phyloP scores from a whole-genome alignment of 1,140 invertebrate genomes.

The Eulimnadia texana region DNA sequence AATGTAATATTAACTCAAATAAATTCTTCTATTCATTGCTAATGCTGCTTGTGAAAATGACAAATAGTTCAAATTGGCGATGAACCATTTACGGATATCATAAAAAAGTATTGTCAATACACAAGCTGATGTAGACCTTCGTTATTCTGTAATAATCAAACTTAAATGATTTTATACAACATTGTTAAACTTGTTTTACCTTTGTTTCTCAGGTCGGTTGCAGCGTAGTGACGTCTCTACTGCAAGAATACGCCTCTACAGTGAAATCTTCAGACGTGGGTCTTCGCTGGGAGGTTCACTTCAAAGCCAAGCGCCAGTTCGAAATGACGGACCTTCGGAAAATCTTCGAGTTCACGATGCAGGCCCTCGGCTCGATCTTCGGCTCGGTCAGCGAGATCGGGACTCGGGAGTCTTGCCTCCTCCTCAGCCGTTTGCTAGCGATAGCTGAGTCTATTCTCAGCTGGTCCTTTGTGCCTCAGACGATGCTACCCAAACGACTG shows the following conservation, averaged over 20 bases:
- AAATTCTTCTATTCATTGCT: no score
- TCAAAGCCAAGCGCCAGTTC: constrained; percentile 67
- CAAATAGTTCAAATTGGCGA: no score
- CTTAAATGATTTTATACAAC: constrained; percentile 27
- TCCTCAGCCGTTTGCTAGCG: constrained; percentile 49
- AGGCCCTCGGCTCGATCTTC: constrained; percentile 40
- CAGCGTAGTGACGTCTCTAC: constrained; percentile 58
- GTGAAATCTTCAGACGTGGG: constrained; percentile 69
- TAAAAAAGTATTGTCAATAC: no score
- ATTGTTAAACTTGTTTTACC: constrained; percentile 35
- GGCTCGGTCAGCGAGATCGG: constrained; percentile 35
- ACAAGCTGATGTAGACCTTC: neutral
- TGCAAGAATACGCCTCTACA: constrained; percentile 78
- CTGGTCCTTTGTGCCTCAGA: constrained; percentile 53
- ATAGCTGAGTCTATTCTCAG: constrained; percentile 56
- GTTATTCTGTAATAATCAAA: constrained; percentile 26
- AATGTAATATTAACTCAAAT: no score
- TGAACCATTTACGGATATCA: no score
- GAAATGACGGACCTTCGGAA: constrained; percentile 58
- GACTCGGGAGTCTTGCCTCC: constrained; percentile 24
- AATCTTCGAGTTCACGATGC: constrained; percentile 55
- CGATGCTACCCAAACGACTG: constrained; percentile 46
- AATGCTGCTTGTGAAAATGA: no score
- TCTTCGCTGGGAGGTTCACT: constrained; percentile 71
- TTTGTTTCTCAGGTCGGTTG: constrained; percentile 46